Evolutionary conservation across 1,140 invertebrate species (phyloP).

Genomic region (Neotoxoptera formosana): DNA sequence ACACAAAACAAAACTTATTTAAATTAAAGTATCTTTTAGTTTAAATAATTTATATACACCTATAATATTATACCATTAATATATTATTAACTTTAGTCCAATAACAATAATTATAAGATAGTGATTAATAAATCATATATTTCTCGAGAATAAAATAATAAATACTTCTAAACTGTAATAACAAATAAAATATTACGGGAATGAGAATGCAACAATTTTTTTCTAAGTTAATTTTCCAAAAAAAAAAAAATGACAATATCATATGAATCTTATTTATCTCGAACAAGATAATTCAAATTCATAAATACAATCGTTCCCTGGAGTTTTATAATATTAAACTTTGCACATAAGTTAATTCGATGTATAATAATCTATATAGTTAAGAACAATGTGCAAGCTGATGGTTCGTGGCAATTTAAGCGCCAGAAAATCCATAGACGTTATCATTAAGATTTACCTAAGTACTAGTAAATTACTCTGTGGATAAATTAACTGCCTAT

Average conservation of each 20-base stretch:
- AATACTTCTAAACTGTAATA: not conserved
- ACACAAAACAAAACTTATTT: not conserved
- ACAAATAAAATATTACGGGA: not conserved
- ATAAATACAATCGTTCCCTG: not conserved
- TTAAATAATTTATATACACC: not conserved
- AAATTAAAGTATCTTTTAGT: not conserved
- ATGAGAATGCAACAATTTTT: not conserved
- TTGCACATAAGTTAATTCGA: conserved; percentile 21
- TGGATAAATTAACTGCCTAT: not conserved
- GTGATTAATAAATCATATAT: not conserved
- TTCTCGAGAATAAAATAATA: not conserved
- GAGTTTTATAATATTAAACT: conserved; percentile 30
- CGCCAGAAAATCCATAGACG: not conserved
- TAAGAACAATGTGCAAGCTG: not conserved
- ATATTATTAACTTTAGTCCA: not conserved
- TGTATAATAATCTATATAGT: conserved; percentile 11
- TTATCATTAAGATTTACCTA: conserved; percentile 35
- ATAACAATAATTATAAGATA: not conserved
- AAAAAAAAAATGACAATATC: not conserved
- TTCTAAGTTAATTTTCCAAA: too few relatives aligned
- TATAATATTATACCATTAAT: not conserved
- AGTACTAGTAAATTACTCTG: not conserved
- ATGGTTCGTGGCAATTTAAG: not conserved
- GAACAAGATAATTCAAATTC: conserved; percentile 21
- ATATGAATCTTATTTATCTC: not conserved